These are phyloP conservation scores for Drosophila oshimai DNA, from an alignment of 1,140 invertebrate species.

Conservation along the genomic window DNA sequence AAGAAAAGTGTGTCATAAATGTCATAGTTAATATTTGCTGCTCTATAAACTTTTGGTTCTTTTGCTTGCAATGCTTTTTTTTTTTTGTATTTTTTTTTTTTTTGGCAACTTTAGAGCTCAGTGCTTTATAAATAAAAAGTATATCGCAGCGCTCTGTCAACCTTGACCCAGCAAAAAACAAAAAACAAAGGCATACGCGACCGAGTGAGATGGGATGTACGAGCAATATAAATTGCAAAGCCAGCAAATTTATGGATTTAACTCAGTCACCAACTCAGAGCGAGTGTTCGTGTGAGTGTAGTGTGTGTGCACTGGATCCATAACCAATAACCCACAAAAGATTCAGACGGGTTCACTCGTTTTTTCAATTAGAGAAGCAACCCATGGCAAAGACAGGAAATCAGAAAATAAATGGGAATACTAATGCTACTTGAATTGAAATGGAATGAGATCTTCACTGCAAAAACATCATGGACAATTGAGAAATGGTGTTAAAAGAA, in stretches of 20 bases:
- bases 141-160: slow-evolving; percentile 68
- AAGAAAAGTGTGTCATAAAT: slow-evolving; percentile 76
- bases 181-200: slow-evolving; percentile 7
- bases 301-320: slow-evolving; percentile 22
- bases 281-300: neutral
- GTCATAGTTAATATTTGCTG: slow-evolving; percentile 80
- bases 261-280: slow-evolving; percentile 11
- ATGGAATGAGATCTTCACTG: neutral
- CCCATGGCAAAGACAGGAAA: neutral
- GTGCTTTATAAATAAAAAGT: slow-evolving; percentile 65
- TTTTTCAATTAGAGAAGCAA: slow-evolving; percentile 5
- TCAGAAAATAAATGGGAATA: neutral
- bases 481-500: neutral
- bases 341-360: slow-evolving; percentile 2
- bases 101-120: slow-evolving; percentile 56
- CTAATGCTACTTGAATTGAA: neutral
- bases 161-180: slow-evolving; percentile 63
- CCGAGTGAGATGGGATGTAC: neutral
- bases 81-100: neutral
- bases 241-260: slow-evolving; percentile 49
- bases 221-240: slow-evolving; percentile 53
- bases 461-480: neutral
- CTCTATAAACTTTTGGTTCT: slow-evolving; percentile 46
- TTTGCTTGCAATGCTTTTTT: neutral
- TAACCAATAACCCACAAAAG: slow-evolving; percentile 59